A percentile compares a stretch with the other conserved stretches of the same genome.
Evolutionary conservation across 2,113 vertebrate genomes (phyloP).

Genomic region (Halichoerus grypus): DNA sequence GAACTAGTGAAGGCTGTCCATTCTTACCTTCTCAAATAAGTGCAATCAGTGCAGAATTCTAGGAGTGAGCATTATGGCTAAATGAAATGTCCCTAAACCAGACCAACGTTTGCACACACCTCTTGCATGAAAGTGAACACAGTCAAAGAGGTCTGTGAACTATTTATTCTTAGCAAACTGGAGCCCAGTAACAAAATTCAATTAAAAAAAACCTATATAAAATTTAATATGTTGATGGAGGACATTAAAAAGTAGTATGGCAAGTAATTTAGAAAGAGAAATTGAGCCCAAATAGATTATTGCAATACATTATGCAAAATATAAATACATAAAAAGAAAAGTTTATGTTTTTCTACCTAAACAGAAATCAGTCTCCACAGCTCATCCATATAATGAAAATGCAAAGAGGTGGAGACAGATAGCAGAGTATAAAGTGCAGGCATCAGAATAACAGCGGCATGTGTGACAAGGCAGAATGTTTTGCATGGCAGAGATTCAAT

Average conservation of each 20-base stretch:
- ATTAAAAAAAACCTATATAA: neutral
- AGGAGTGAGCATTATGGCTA: neutral
- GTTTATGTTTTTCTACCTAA: neutral
- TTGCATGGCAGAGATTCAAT: neutral
- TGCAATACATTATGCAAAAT: neutral
- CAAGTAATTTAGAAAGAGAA: neutral
- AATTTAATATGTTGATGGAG: neutral
- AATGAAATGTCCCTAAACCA: neutral
- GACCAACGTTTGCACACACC: accelerated
- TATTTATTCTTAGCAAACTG: neutral
- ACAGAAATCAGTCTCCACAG: neutral
- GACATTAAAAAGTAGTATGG: neutral
- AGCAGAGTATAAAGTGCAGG: neutral
- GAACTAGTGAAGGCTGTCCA: neutral
- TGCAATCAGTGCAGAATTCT: neutral
- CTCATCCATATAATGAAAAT: neutral
- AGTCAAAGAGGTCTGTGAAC: neutral
- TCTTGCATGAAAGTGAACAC: neutral
- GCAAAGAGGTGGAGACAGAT: neutral
- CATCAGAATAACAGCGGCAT: neutral
- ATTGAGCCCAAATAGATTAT: neutral
- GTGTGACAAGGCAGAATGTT: neutral
- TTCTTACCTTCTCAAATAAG: neutral
- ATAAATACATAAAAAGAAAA: neutral
- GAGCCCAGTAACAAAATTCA: neutral